A percentile compares a stretch with the other conserved stretches of the same genome.
Evolutionary conservation across 2,113 vertebrate genomes (phyloP).

Genomic region (Motacilla tschutschensis): DNA sequence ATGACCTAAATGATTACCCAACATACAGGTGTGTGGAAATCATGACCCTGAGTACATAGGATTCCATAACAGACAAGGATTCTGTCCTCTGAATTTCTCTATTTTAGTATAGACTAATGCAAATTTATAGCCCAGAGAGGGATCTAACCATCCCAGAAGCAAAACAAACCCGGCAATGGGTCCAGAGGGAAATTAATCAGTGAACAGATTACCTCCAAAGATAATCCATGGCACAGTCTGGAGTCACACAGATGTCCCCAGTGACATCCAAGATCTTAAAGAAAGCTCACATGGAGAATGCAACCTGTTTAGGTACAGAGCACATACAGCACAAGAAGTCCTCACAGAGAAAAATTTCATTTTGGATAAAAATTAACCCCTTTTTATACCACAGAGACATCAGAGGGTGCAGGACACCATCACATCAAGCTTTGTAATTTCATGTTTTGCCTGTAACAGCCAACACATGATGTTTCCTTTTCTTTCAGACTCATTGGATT

Average conservation of each 20-base stretch:
- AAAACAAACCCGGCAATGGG: background rate
- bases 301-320: background rate
- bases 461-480: background rate
- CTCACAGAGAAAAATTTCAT: background rate
- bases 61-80: background rate
- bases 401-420: background rate
- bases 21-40: background rate
- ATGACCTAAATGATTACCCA: background rate
- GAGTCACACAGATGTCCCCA: background rate
- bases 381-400: background rate
- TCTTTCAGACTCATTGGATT: background rate
- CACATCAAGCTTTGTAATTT: background rate
- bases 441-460: background rate
- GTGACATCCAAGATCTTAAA: background rate
- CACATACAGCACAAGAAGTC: background rate
- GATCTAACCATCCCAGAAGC: background rate
- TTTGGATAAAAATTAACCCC: background rate
- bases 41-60: rapidly evolving
- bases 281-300: background rate
- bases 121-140: background rate
- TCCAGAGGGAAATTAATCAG: background rate
- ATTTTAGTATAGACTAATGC: background rate
- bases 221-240: background rate
- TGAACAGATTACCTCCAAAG: background rate
- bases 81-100: background rate